These are phyloP conservation scores for Gonatopus flavifemur DNA, from an alignment of 1,140 invertebrate genomes.

Conservation along the genomic window DNA sequence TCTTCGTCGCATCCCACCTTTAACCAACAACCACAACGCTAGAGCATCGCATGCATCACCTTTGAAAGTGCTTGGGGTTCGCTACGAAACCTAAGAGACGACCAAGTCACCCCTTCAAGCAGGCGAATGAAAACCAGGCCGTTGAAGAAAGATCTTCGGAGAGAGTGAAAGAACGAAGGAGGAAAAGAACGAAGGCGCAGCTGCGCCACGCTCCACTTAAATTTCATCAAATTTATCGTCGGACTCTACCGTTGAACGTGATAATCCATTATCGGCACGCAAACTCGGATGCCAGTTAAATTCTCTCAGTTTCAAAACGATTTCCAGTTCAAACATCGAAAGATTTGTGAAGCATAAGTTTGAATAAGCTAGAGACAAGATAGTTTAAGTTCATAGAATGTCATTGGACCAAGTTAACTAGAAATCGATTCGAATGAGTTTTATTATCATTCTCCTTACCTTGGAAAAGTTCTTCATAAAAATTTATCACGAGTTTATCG, in stretches of 20 bases:
- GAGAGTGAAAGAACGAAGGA: too few relatives aligned
- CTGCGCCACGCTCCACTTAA: constrained; percentile 8
- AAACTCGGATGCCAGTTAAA: too few relatives aligned
- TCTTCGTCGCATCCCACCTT: constrained; percentile 15
- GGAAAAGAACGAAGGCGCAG: not conserved
- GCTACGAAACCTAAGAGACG: constrained; percentile 1
- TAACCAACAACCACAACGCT: constrained; percentile 1
- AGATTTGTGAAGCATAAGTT: too few relatives aligned
- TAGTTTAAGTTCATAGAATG: too few relatives aligned
- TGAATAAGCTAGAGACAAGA: too few relatives aligned
- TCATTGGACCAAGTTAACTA: too few relatives aligned
- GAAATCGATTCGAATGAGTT: too few relatives aligned
- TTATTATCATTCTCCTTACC: too few relatives aligned
- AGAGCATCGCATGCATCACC: constrained; percentile 15
- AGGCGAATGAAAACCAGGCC: constrained; percentile 1
- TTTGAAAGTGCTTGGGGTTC: constrained; percentile 8
- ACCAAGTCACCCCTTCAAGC: not conserved
- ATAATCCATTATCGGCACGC: not conserved
- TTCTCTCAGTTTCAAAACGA: too few relatives aligned
- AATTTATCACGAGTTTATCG: not conserved
- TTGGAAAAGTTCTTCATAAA: not conserved
- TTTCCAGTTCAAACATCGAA: too few relatives aligned
- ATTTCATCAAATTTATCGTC: constrained; percentile 13
- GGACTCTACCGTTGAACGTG: not conserved
- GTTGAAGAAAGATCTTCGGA: constrained; percentile 7